Percentiles rank a stretch among this genome's conserved stretches.
These are phyloP conservation scores for Phymastichus coffea DNA, from an alignment of 1,140 invertebrate genomes.

Conservation along the genomic window DNA sequence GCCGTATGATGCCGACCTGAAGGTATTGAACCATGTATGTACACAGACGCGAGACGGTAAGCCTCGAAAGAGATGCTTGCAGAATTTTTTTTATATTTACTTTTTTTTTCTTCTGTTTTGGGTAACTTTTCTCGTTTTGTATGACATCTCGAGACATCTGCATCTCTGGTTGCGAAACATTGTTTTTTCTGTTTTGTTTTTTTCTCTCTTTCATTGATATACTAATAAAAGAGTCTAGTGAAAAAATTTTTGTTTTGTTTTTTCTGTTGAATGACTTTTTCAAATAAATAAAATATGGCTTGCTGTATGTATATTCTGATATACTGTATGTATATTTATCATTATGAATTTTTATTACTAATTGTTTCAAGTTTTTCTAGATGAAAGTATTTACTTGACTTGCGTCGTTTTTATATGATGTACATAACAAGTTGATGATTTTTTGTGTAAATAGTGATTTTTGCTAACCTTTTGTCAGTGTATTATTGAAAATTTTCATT, in stretches of 20 bases:
- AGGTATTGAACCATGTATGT: slow-evolving; percentile 73
- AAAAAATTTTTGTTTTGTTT: background rate
- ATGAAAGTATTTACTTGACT: too few relatives aligned
- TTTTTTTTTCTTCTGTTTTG: slow-evolving; percentile 11
- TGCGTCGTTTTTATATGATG: too few relatives aligned
- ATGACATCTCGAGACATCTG: background rate
- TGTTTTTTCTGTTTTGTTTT: background rate
- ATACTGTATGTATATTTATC: too few relatives aligned
- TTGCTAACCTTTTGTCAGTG: background rate
- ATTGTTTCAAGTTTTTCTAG: too few relatives aligned
- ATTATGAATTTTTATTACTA: too few relatives aligned
- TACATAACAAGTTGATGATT: too few relatives aligned
- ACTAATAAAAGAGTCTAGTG: too few relatives aligned
- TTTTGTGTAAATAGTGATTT: too few relatives aligned
- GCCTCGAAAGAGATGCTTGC: slow-evolving; percentile 37
- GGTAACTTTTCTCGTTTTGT: background rate
- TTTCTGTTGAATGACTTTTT: background rate
- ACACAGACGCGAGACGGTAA: slow-evolving; percentile 53
- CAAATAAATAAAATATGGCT: too few relatives aligned
- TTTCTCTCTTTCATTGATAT: background rate
- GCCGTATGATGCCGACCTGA: slow-evolving; percentile 89
- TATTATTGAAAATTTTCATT: background rate
- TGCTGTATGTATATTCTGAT: too few relatives aligned
- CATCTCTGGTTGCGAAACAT: slow-evolving; percentile 5
- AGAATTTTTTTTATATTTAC: slow-evolving; percentile 23